A percentile compares a stretch with the other conserved stretches of the same genome.
These are phyloP conservation scores for rabbit (Oryctolagus cuniculus) DNA, from an alignment of 2,113 vertebrate species.

Conservation along the genomic window DNA sequence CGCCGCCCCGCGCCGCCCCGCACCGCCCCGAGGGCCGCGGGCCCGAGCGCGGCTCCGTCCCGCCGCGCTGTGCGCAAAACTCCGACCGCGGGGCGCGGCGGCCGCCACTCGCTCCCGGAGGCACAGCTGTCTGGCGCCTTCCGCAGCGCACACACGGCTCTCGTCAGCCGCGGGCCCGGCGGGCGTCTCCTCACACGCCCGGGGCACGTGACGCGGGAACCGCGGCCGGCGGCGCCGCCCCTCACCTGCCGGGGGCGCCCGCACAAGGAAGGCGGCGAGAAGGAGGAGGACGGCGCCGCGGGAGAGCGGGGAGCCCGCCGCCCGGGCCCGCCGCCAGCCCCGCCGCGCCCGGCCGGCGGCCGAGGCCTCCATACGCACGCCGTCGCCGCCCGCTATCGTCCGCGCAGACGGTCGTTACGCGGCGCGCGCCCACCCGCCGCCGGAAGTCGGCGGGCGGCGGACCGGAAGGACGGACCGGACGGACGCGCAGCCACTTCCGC, in stretches of 20 bases:
- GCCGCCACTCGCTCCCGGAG: too few relatives aligned
- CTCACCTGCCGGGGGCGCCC: slow-evolving; percentile 70
- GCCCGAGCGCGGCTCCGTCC: too few relatives aligned
- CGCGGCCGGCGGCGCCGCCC: neutral
- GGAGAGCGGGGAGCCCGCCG: neutral
- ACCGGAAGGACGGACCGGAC: neutral
- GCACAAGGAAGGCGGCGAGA: slow-evolving; percentile 18
- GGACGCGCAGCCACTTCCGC: neutral
- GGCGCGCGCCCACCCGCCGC: slow-evolving; percentile 12
- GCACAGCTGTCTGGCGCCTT: too few relatives aligned
- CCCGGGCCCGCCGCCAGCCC: slow-evolving; percentile 23
- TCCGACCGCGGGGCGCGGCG: too few relatives aligned
- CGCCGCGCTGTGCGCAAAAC: neutral
- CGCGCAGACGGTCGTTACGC: slow-evolving; percentile 51
- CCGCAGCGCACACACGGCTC: neutral
- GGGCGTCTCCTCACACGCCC: neutral
- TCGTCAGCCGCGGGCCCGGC: too few relatives aligned
- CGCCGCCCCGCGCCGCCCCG: too few relatives aligned
- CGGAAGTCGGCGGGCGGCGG: slow-evolving; percentile 17
- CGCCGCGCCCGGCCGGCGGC: neutral
- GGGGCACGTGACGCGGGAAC: neutral
- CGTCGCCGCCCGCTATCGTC: slow-evolving; percentile 45
- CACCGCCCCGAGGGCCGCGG: too few relatives aligned
- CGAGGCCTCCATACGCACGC: slow-evolving; percentile 7
- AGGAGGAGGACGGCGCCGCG: neutral